Base-by-base conservation (phyloP, 2,797 vertebrate genomes). In the Sebastes miniatus region DNA sequence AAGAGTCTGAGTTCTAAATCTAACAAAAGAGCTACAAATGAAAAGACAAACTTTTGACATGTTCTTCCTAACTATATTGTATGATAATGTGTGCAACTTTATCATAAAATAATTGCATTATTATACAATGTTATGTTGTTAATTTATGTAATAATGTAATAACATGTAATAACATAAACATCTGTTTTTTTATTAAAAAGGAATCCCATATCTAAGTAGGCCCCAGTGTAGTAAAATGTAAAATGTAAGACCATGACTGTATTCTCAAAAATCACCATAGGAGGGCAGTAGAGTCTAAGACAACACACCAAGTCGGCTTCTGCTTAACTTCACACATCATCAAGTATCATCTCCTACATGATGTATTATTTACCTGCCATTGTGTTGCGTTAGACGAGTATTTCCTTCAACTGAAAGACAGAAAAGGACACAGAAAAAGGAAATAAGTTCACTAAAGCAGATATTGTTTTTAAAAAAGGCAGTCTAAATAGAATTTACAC, bases 331-430 rank as follows among this genome's bases (percentile, higher is more conserved):
- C 8, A 3, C 4, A 56, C 25, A 43, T 34, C 1, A 74, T 58
- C 20, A 66, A 56, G n/a, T 10, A 43, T 34, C 6, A 63, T 27
- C 3, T 57, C 5, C 3, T 1, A 2, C 3, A 43, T 61, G 6
- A 34, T 32, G 9, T 14, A 16, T 76, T 39, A 79, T 78, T 93
- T 94, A 96, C 96, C 96, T 96, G 95, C 94, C 96, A 96, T 96
- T 89, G 54, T 93, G 88, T 76, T 84, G 76, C 24, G 69, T 91
- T 87, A 82, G 76, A 75, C 75, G 81, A 83, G 56, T 70, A 78
- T 79, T 82, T 89, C 68, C 73, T 94, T 91, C 72, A 90, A 74
- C 92, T 92, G 6, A 77, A 91, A 83, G 18, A 88, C 9, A 89
- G 59, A 91, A 80, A 80, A 76, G 20, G 43, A 84, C 14, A 83